Conservation (phyloP, 2,113 vertebrate species). For the Procavia capensis region DNA sequence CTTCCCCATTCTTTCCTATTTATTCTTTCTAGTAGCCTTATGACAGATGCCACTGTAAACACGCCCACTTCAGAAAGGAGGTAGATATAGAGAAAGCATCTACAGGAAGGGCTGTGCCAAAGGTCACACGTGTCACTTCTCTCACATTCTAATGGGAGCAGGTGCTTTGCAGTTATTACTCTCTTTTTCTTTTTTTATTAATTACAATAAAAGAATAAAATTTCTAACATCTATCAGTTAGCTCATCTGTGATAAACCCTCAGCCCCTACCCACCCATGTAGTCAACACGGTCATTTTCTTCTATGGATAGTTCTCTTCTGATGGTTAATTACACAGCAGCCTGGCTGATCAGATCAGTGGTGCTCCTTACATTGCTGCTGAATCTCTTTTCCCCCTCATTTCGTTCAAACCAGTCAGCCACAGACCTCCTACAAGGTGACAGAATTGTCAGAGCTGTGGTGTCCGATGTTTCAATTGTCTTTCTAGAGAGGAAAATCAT, state of each 20-base stretch:
- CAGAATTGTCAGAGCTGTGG: background rate
- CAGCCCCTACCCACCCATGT: too few relatives aligned
- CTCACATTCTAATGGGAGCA: background rate
- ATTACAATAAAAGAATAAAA: too few relatives aligned
- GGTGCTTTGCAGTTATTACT: background rate
- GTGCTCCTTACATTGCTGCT: background rate
- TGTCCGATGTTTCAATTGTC: background rate
- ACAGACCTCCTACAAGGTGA: background rate
- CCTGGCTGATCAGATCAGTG: background rate
- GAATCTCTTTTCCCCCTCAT: background rate
- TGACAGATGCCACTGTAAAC: background rate
- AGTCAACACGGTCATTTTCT: too few relatives aligned
- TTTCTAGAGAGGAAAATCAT: background rate
- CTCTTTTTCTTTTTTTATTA: too few relatives aligned
- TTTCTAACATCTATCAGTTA: too few relatives aligned
- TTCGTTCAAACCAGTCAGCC: constrained; percentile 12
- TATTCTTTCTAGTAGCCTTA: constrained; percentile 26
- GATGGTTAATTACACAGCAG: background rate
- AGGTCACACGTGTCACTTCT: background rate
- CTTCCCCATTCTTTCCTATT: background rate
- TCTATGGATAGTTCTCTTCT: too few relatives aligned
- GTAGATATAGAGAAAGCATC: background rate
- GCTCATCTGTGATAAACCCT: too few relatives aligned
- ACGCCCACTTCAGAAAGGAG: background rate
- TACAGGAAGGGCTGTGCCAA: background rate